phyloP scores from a whole-genome alignment of 2,113 vertebrate genomes.

The Tenebrosternarchus preto region DNA sequence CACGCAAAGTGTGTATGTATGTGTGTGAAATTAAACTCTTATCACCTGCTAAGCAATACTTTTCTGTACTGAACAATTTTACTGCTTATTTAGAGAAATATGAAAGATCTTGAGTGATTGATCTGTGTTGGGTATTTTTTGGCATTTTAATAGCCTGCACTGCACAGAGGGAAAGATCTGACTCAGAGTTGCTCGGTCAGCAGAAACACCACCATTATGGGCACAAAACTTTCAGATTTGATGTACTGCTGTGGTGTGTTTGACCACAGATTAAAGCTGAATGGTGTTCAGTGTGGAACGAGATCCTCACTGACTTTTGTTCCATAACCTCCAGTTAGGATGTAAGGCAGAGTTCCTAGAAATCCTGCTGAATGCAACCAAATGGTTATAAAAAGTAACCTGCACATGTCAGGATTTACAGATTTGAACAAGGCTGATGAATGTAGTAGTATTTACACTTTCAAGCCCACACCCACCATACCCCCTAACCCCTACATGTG shows the following conservation, averaged over 20 bases:
- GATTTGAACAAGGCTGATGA: background rate
- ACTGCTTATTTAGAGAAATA: background rate
- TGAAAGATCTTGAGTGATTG: background rate
- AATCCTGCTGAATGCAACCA: too few species aligned
- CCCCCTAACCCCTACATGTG: background rate
- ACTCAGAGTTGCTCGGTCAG: background rate
- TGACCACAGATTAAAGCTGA: background rate
- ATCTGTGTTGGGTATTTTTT: background rate
- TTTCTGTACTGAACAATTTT: background rate
- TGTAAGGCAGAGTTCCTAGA: too few species aligned
- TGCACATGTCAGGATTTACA: background rate
- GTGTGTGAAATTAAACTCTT: constrained; percentile 33
- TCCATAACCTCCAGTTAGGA: too few species aligned
- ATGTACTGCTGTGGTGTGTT: background rate
- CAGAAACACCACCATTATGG: too few species aligned
- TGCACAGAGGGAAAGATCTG: background rate
- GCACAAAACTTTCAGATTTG: background rate
- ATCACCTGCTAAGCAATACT: background rate
- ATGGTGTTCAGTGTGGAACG: too few species aligned
- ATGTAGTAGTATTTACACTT: background rate
- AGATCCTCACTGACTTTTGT: too few species aligned
- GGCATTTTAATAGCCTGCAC: background rate
- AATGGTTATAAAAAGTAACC: too few species aligned
- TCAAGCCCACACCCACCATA: background rate
- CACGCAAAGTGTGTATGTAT: constrained; percentile 1